Conservation (phyloP, 2,113 vertebrate genomes). For the Cyanoderma ruficeps region DNA sequence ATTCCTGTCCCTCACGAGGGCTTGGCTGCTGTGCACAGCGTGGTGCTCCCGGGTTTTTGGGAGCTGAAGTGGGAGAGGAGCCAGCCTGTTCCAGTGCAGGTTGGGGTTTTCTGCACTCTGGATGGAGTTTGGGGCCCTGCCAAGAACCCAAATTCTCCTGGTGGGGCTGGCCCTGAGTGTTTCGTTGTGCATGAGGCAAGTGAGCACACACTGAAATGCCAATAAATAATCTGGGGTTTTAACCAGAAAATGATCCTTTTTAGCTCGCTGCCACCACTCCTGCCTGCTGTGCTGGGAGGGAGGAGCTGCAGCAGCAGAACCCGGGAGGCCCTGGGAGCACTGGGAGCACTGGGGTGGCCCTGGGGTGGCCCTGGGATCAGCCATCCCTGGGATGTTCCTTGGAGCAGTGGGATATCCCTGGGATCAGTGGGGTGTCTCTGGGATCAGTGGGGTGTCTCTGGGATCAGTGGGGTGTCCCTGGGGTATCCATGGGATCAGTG, state of each 20-base stretch:
- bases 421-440: no score
- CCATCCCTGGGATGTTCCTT: no score
- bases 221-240: not conserved
- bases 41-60: not conserved
- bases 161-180: not conserved
- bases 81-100: not conserved
- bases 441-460: no score
- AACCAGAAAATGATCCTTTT: not conserved
- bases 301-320: slow-evolving; percentile 2
- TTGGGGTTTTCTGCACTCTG: not conserved
- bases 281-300: not conserved
- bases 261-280: slow-evolving; percentile 40
- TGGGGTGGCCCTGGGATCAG: no score
- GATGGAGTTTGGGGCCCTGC: not conserved
- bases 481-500: no score
- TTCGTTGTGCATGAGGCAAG: fast-evolving
- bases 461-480: no score
- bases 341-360: not conserved
- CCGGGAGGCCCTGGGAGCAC: not conserved
- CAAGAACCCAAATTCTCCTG: fast-evolving
- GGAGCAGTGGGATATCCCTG: no score
- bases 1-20: not conserved
- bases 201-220: not conserved
- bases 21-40: not conserved
- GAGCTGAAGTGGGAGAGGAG: not conserved